Base-by-base conservation (phyloP, 2,113 vertebrate genomes). In the Cyprinus carpio region DNA sequence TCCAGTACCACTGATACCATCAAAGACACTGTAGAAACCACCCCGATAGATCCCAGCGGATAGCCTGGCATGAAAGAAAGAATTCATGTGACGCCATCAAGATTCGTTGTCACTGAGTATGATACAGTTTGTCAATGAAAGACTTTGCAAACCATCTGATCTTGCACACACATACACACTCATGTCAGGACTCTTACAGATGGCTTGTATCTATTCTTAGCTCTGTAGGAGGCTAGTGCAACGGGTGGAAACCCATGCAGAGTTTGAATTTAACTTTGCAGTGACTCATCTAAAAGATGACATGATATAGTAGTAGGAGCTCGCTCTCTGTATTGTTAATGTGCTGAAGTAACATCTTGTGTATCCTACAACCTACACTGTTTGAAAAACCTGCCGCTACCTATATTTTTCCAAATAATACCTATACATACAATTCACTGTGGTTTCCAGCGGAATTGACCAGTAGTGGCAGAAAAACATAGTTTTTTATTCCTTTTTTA, bases 271-370 rank as follows among this genome's bases (percentile, higher is more conserved):
- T 69, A 49, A 84, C 75, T 83, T 81, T 74, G 69, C 83, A 84
- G 58, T 86, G 81, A 88, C 40, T 85, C 84, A 83, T 79, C 58
- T 83, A 37, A 64, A 81, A 51, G 78, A 81, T 83, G 84, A 85
- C 72, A 79, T 82, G 18, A 54, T 40, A 74, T 82, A 27, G 58
- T 43, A 43, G 37, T 25, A 29, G 58, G 58, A 65, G 31, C 72
- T 40, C 9, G 10, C 29, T 43, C 34, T 11, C 34, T 62, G 58
- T n/a, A 64, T 80, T 60, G 25, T n/a, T 60, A 60, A 40, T 58
- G 75, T 78, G 51, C 72, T 75, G 51, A 60, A 78, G 75, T 46
- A n/a, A 77, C 29, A 60, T 43, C 56, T 6, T 43, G 56, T 62
- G 20, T 62, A 2, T 75, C 4, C 69, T 43, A 43, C 69, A 72